Percentiles rank a stretch among this genome's conserved stretches.
phyloP scores from a whole-genome alignment of 2,888 invertebrate species.

The Tupiocoris notatus region DNA sequence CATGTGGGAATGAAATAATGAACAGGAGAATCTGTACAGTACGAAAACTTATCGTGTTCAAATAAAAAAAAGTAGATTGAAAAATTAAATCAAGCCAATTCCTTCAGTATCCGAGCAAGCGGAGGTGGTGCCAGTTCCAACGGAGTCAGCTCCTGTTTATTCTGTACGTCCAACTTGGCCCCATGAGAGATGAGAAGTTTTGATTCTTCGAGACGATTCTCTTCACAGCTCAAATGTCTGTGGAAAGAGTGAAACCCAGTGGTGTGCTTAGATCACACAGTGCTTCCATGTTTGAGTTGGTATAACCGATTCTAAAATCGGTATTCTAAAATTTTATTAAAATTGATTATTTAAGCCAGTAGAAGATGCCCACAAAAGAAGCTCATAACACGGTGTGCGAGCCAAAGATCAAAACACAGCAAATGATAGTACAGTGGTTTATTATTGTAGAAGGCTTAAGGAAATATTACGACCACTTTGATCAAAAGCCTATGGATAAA shows the following conservation, averaged over 20 bases:
- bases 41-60: not conserved
- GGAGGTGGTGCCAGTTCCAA: conserved; percentile 57
- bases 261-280: not conserved
- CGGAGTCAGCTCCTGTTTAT: conserved; percentile 68
- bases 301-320: not conserved
- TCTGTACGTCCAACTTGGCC: conserved; percentile 61
- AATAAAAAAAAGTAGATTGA: not conserved
- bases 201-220: conserved; percentile 68
- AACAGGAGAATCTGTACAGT: no score
- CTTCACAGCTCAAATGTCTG: conserved; percentile 79
- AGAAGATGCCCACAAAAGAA: no score
- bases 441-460: no score
- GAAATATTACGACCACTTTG: no score
- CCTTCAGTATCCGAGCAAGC: conserved; percentile 38
- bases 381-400: no score
- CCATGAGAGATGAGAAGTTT: conserved; percentile 66
- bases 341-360: no score
- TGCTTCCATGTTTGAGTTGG: not conserved
- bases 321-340: no score
- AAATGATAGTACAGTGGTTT: no score
- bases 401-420: no score
- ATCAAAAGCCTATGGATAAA: no score
- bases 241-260: conserved; percentile 51
- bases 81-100: not conserved
- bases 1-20: no score